These are phyloP conservation scores for Cheilosia soror DNA, from an alignment of 2,888 invertebrate species.

Conservation along the genomic window DNA sequence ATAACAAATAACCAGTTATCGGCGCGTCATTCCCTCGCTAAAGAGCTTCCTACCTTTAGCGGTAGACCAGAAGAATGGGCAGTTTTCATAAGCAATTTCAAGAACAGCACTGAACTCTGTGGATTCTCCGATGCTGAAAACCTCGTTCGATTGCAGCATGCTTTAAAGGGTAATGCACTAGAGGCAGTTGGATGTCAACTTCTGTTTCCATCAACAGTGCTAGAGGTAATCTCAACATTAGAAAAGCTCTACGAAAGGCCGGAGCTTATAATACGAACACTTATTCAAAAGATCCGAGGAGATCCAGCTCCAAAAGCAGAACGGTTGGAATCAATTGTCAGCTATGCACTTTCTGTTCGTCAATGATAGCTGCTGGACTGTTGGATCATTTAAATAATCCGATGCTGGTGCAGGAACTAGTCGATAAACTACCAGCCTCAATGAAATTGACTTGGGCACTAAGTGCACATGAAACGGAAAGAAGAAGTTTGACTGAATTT, in stretches of 20 bases:
- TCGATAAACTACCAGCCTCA: slow-evolving; percentile 64
- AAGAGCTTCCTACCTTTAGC: slow-evolving; percentile 55
- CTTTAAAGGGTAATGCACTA: slow-evolving; percentile 25
- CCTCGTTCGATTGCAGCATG: slow-evolving; percentile 29
- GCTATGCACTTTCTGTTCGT: slow-evolving; percentile 54
- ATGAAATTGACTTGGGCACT: slow-evolving; percentile 67
- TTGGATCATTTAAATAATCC: slow-evolving; percentile 57
- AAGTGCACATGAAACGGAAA: not conserved
- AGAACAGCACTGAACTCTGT: slow-evolving; percentile 34
- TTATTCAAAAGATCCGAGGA: not conserved
- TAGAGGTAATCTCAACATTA: slow-evolving; percentile 2
- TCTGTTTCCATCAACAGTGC: slow-evolving; percentile 11
- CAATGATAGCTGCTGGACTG: slow-evolving; percentile 59
- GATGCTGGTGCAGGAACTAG: slow-evolving; percentile 59
- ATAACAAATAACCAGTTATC: not conserved
- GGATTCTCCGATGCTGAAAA: slow-evolving; percentile 30
- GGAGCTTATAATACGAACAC: slow-evolving; percentile 9
- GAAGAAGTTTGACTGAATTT: slow-evolving; percentile 25
- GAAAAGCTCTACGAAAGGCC: slow-evolving; percentile 32
- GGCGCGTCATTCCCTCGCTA: slow-evolving; percentile 26
- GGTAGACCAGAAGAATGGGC: slow-evolving; percentile 65
- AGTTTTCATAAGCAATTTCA: slow-evolving; percentile 51
- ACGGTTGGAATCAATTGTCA: slow-evolving; percentile 1
- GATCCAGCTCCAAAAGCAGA: slow-evolving; percentile 22
- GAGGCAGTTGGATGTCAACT: slow-evolving; percentile 25